phyloP scores from a whole-genome alignment of 2,113 vertebrate species.

The Fulica atra region DNA sequence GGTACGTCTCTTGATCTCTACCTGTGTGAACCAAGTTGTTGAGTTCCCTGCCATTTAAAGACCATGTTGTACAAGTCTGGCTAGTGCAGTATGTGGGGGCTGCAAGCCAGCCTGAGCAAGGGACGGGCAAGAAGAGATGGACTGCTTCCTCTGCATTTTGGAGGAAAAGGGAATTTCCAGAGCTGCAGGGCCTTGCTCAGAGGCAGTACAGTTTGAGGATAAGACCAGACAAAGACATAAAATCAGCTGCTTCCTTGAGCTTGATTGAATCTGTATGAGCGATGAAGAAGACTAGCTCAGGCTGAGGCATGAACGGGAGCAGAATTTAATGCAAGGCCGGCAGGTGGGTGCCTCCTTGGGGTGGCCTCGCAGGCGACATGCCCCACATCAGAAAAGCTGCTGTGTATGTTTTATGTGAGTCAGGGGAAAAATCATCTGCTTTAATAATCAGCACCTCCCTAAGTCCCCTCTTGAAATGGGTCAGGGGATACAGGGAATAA shows the following conservation, averaged over 20 bases:
- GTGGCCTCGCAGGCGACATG: not conserved
- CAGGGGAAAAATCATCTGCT: not conserved
- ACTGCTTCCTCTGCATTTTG: not conserved
- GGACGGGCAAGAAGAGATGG: not conserved
- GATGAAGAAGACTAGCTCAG: not conserved
- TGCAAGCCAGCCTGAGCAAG: not conserved
- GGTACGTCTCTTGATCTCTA: not conserved
- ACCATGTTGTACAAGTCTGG: not conserved
- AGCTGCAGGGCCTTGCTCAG: not conserved
- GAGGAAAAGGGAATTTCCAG: not conserved
- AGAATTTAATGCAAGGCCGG: not conserved
- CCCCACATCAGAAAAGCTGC: not conserved
- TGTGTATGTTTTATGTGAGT: not conserved
- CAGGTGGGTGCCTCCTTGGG: not conserved
- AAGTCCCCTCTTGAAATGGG: not conserved
- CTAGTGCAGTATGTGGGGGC: not conserved
- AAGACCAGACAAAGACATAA: not conserved
- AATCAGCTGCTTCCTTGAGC: not conserved
- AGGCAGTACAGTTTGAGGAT: not conserved
- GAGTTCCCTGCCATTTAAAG: not conserved
- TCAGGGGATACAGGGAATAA: not conserved
- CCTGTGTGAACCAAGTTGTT: not conserved
- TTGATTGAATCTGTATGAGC: not conserved
- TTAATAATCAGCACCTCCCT: not conserved
- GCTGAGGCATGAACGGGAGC: not conserved